Evolutionary conservation across 1,140 invertebrate species (phyloP), one percentile per base, ranked within the genome.

Genomic region (Copidosoma floridanum): DNA sequence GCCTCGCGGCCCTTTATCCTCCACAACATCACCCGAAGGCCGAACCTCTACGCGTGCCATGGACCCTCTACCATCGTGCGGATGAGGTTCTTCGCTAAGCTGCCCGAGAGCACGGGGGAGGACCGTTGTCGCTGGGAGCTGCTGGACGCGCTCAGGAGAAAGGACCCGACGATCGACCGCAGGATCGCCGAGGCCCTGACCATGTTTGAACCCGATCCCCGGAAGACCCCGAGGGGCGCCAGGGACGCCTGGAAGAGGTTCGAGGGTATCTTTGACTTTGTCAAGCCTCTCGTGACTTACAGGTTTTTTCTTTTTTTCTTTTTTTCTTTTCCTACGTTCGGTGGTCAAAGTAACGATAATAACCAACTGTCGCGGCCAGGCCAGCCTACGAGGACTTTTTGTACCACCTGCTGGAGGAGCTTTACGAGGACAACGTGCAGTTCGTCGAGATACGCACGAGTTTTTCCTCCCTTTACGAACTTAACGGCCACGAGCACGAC

Each of bases 401-500:
- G 64, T 88, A 88, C 64, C 84, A 88, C 56, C 82, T 84, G 3
- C 78, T 94, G 14, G 75, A 85, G 64, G 87, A 91, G 66, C 81
- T 90, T 2, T 85, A 87, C 65, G 82, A 88, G 1, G 92, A 94
- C 66, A 91, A 92, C 70, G 82, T 94, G 0, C 85, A 90, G 79
- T 93, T 93, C 63, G 67, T 91, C 0, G 92, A 95, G 81, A 69
- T 94, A 3, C 73, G 87, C 65, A 75, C 73, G 59, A 83, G 75
- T 58, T 79, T 84, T 57, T 83, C 71, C 5, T 47, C 74, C 62
- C 71, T 89, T 0, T 89, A 89, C 54, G 85, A 88, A 63, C 64
- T 89, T 32, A 80, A 91, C 57, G 88, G 87, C 0, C 84, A 79
- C 0, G 29, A 65, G 0, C 84, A 85, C 27, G 77, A 76, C 0